Conservation (phyloP, 2,888 invertebrate species). For the Melitaea athalia region DNA sequence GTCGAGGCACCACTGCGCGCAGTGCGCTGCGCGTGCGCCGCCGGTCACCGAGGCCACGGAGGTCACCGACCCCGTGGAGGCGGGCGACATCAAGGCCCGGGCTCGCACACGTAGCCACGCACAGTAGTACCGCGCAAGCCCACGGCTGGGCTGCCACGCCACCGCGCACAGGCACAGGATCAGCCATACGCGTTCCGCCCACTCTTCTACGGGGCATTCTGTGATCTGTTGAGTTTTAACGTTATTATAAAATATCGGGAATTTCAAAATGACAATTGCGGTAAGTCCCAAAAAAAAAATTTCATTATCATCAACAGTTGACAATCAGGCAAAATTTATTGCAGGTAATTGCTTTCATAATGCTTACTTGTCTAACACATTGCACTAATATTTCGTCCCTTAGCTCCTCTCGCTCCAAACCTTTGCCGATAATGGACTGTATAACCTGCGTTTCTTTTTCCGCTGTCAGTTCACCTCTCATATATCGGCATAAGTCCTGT, state of each 20-base stretch:
- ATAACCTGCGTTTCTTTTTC: constrained; percentile 92
- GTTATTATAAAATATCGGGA: no score
- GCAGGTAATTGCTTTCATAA: background rate
- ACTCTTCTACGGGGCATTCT: constrained; percentile 92
- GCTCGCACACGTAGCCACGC: constrained; percentile 70
- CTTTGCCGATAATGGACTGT: constrained; percentile 92
- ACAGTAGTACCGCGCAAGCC: constrained; percentile 90
- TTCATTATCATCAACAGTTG: background rate
- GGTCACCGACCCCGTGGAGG: constrained; percentile 46
- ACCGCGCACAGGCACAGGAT: constrained; percentile 94
- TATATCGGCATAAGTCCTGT: constrained; percentile 94
- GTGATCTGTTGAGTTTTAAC: constrained; percentile 77
- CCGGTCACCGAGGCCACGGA: constrained; percentile 39
- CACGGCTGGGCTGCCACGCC: constrained; percentile 94
- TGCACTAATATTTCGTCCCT: constrained; percentile 96
- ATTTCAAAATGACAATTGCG: no score
- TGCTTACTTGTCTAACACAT: constrained; percentile 88
- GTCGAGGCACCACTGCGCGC: constrained; percentile 96
- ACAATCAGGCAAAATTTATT: background rate
- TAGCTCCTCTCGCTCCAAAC: constrained; percentile 94
- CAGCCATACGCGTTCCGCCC: constrained; percentile 93
- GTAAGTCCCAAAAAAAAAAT: no score
- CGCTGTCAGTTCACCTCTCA: constrained; percentile 92
- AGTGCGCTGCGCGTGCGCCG: constrained; percentile 83
- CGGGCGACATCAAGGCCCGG: constrained; percentile 42